Base-by-base conservation (phyloP, 2,888 invertebrate genomes). In the Lottia scabra region DNA sequence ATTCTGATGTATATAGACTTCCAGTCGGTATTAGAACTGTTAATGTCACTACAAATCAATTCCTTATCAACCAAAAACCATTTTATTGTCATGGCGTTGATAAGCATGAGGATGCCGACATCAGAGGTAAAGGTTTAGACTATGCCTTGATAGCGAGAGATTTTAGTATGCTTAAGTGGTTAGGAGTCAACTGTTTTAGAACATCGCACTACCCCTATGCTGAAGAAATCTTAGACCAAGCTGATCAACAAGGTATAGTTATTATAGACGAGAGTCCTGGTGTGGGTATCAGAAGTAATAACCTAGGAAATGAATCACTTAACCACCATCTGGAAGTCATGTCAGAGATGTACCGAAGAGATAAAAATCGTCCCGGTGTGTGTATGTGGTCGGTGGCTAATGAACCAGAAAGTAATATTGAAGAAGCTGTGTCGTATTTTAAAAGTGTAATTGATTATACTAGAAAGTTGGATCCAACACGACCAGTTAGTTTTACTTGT, bases 151-250 rank as follows among this genome's bases (percentile, higher is more conserved):
- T 96, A 87, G 93, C 95, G 2, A 95, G 96, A 84, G 99, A 99
- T 89, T 95, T 98, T 88, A 96, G 97, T 88, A 91, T 99, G 73
- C 92, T 99, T 66, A 94, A 95, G 88, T 99, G 99, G 99, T 92
- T 97, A 70, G 97, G 98, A 0, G 98, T 95, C 0, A 99, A 98
- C 90, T 93, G 95, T 0, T 98, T 96, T 91, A 92, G 98, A 30
- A 99, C 98, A 0, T 98, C 98, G 0, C 99, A 99, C 90, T 99
- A 99, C 90, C 98, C 98, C 0, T 99, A 99, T 89, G 96, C 98
- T 0, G 98, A 99, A 83, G 98, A 98, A 90, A 94, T 98, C 69
- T 95, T 98, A 92, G 95, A 97, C 86, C 92, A 96, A 87, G 97
- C 97, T 0, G 98, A 98, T 88, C 93, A 94, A 83, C 92, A 94